Evolutionary conservation across 2,797 vertebrate species (phyloP).

Genomic region (Chelonia mydas): DNA sequence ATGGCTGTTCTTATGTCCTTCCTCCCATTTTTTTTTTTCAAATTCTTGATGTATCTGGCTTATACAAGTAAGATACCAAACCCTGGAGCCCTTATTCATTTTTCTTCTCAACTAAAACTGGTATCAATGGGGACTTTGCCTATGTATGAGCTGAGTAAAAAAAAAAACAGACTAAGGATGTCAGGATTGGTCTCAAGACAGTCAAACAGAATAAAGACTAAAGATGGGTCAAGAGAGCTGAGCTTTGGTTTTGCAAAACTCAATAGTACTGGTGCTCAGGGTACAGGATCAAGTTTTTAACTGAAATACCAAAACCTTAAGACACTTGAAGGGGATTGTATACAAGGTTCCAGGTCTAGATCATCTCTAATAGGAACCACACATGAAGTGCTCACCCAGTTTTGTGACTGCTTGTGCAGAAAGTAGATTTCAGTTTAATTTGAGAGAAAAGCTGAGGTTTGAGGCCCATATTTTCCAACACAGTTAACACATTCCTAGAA

Average conservation of each 20-base stretch:
- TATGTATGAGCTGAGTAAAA: not conserved
- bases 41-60: not conserved
- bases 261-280: not conserved
- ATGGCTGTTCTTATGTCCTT: not conserved
- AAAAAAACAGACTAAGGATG: not conserved
- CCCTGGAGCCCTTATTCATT: not conserved
- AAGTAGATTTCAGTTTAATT: not conserved
- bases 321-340: not conserved
- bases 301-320: not conserved
- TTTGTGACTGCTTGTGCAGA: not conserved
- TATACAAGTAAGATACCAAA: not conserved
- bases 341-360: not conserved
- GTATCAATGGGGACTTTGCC: not conserved
- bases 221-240: not conserved
- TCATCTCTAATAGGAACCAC: not conserved
- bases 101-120: not conserved
- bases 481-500: not conserved
- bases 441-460: not conserved
- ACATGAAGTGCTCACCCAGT: not conserved
- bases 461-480: not conserved
- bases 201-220: not conserved
- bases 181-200: not conserved
- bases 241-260: not conserved
- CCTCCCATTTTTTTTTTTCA: not conserved
- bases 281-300: not conserved